Evolutionary conservation across 2,113 vertebrate genomes (phyloP).

Genomic region (Myxocyprinus asiaticus): DNA sequence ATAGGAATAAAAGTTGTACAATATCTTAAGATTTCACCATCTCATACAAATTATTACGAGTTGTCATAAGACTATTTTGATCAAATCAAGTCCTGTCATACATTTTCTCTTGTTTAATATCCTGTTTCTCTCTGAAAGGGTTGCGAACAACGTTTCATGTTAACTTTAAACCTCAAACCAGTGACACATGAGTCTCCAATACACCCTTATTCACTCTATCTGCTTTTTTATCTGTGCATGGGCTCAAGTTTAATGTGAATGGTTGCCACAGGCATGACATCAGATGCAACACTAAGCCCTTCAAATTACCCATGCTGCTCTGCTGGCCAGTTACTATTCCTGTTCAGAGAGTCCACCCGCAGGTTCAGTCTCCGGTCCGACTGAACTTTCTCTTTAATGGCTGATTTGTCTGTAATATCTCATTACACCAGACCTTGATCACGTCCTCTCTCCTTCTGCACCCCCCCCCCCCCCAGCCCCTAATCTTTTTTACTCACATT

Average conservation of each 20-base stretch:
- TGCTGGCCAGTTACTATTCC: background rate
- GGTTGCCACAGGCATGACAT: background rate
- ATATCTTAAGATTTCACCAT: too few species aligned
- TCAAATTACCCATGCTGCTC: background rate
- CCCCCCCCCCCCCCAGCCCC: slow-evolving; percentile 13
- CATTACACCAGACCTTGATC: slow-evolving; percentile 52
- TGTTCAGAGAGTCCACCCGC: slow-evolving; percentile 26
- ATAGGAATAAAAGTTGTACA: too few species aligned
- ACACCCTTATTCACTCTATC: background rate
- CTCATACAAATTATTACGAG: too few species aligned
- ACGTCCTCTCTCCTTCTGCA: slow-evolving; percentile 26
- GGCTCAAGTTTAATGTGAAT: background rate
- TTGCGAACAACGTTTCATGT: too few species aligned
- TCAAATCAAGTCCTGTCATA: too few species aligned
- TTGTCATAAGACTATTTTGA: too few species aligned
- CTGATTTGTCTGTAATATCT: slow-evolving; percentile 37
- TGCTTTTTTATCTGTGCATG: background rate
- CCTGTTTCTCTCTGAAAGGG: too few species aligned
- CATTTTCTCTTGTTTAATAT: too few species aligned
- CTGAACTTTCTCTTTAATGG: slow-evolving; percentile 21
- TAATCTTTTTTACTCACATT: slow-evolving; percentile 34
- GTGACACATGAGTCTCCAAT: slow-evolving; percentile 9
- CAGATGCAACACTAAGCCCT: slow-evolving; percentile 12
- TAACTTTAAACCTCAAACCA: background rate
- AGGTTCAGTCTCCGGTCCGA: slow-evolving; percentile 10